Percentiles rank a stretch among this genome's conserved stretches.
Evolutionary conservation across 1,140 invertebrate species (phyloP).

Genomic region (Bombus terrestris): DNA sequence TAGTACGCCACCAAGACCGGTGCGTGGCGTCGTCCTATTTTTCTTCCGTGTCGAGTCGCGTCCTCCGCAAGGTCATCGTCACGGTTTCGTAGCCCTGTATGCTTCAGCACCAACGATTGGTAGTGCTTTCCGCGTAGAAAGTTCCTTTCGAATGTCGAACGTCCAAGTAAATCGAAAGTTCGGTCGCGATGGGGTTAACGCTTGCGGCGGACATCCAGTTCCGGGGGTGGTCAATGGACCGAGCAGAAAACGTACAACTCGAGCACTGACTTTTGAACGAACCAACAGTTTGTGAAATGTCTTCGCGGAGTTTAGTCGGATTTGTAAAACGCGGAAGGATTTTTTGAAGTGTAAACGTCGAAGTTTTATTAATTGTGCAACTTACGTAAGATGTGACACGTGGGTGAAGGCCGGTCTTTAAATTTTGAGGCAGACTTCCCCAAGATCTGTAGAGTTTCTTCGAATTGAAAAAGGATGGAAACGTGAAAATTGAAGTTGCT

Average conservation of each 20-base stretch:
- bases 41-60: neutral
- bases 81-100: neutral
- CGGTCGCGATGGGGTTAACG: neutral
- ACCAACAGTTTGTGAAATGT: neutral
- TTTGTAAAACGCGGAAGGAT: too few relatives aligned
- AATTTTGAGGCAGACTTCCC: too few relatives aligned
- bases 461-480: too few relatives aligned
- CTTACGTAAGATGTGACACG: too few relatives aligned
- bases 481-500: too few relatives aligned
- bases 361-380: too few relatives aligned
- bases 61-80: constrained; percentile 30
- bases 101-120: neutral
- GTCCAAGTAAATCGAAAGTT: constrained; percentile 8
- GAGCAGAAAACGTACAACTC: neutral
- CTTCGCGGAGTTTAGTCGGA: too few relatives aligned
- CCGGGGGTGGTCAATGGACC: neutral
- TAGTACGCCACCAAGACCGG: constrained; percentile 39
- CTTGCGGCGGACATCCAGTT: neutral
- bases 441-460: too few relatives aligned
- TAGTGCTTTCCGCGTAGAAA: neutral
- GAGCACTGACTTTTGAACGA: neutral
- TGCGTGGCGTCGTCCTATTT: constrained; percentile 8
- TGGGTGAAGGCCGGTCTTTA: too few relatives aligned
- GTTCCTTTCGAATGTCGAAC: neutral
- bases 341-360: too few relatives aligned